Conservation (phyloP, 2,113 vertebrate species). For the Epinephelus lanceolatus region DNA sequence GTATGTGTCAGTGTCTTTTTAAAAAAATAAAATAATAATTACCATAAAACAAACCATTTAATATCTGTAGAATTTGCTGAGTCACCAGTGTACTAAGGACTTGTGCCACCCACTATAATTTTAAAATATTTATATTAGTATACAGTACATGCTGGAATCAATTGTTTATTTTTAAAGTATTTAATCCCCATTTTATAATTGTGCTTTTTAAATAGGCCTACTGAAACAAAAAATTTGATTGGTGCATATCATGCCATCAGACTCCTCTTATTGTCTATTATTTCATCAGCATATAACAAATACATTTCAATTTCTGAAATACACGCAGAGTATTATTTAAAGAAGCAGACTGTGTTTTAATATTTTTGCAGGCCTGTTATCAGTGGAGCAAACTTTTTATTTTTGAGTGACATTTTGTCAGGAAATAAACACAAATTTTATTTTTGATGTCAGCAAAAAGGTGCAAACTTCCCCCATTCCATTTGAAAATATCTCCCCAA, state of each 20-base stretch:
- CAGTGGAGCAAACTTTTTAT: too few relatives aligned
- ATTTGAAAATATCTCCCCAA: not conserved
- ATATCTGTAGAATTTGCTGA: not conserved
- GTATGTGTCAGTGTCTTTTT: not conserved
- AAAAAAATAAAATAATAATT: too few relatives aligned
- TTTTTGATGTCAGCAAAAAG: not conserved
- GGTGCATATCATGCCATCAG: not conserved
- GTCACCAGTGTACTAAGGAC: not conserved
- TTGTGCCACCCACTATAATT: not conserved
- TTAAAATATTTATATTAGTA: not conserved
- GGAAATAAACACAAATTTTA: too few relatives aligned
- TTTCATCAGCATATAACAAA: not conserved
- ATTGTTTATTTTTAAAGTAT: not conserved
- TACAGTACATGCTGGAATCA: not conserved
- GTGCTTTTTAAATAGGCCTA: not conserved
- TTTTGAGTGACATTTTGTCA: too few relatives aligned
- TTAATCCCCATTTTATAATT: not conserved
- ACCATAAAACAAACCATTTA: not conserved
- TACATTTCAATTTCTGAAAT: not conserved
- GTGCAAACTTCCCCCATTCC: not conserved
- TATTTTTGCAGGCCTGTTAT: too few relatives aligned
- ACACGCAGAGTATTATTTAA: too few relatives aligned
- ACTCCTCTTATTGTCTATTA: not conserved
- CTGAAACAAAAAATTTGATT: not conserved
- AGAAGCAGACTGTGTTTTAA: too few relatives aligned